Conservation (phyloP, 2,797 vertebrate species). For the Lycodopsis pacificus region DNA sequence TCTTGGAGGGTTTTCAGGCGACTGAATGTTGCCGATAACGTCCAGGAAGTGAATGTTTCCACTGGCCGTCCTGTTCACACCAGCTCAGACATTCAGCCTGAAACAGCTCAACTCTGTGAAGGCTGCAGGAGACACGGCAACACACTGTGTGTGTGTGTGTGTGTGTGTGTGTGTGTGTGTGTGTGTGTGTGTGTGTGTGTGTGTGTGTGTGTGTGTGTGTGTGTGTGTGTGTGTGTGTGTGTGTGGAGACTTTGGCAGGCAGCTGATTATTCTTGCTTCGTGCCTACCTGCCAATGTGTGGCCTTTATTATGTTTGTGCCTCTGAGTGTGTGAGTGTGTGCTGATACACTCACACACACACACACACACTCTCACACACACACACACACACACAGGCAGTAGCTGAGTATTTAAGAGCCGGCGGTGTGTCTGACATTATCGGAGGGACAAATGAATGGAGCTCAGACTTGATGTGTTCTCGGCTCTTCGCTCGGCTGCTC, state of each 20-base stretch:
- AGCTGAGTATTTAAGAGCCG: conserved; percentile 33
- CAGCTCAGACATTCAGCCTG: no score
- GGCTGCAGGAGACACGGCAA: not conserved
- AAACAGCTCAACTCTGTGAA: not conserved
- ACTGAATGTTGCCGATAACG: no score
- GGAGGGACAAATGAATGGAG: conserved; percentile 52
- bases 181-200: conserved; percentile 3
- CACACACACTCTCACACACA: not conserved
- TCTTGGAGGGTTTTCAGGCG: no score
- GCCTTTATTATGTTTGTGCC: conserved; percentile 39
- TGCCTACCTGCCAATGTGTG: conserved; percentile 34
- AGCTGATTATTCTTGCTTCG: conserved; percentile 28
- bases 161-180: no score
- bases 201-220: conserved; percentile 8
- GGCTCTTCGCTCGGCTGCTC: conserved; percentile 40
- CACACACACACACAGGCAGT: not conserved
- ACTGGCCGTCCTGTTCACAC: no score
- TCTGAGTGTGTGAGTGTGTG: not conserved
- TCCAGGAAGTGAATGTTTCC: no score
- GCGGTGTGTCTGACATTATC: conserved; percentile 28
- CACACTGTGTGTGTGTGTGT: not conserved
- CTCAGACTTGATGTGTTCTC: conserved; percentile 49
- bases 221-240: not conserved
- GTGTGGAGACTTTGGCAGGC: not conserved
- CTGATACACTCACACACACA: not conserved